phyloP scores from a whole-genome alignment of 2,797 vertebrate genomes.

The Poecile montanus region DNA sequence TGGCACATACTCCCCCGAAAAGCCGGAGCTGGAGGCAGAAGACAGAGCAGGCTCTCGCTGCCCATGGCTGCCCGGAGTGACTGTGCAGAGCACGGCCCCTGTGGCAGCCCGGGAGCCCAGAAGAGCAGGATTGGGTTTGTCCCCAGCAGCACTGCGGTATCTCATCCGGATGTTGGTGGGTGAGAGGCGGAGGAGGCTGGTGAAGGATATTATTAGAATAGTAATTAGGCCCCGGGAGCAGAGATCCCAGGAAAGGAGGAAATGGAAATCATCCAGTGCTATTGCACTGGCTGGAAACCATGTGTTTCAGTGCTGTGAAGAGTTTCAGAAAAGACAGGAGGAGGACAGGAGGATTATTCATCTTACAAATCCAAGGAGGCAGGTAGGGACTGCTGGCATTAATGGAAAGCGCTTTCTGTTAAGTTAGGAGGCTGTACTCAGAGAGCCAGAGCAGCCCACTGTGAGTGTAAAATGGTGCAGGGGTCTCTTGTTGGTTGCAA shows the following conservation, averaged over 20 bases:
- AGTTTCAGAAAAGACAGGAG: background rate
- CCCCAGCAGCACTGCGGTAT: background rate
- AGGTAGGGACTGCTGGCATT: background rate
- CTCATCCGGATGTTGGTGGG: background rate
- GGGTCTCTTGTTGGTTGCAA: background rate
- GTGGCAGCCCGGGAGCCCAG: background rate
- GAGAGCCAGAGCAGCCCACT: background rate
- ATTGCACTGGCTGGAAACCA: background rate
- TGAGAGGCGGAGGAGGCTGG: background rate
- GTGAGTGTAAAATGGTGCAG: background rate
- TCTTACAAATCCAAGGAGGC: background rate
- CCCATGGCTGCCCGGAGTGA: background rate
- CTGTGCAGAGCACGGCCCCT: background rate
- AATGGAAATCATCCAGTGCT: background rate
- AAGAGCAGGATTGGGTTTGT: background rate
- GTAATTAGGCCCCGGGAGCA: background rate
- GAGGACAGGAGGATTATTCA: background rate
- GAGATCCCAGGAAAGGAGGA: background rate
- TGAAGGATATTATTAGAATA: constrained; percentile 40
- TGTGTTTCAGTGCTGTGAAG: background rate
- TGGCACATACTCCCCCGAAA: background rate
- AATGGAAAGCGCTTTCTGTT: background rate
- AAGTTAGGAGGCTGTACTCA: background rate
- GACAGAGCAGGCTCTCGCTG: background rate
- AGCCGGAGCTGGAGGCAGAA: background rate